Base-by-base conservation (phyloP, 2,888 invertebrate genomes). In the Drosophila mulleri region DNA sequence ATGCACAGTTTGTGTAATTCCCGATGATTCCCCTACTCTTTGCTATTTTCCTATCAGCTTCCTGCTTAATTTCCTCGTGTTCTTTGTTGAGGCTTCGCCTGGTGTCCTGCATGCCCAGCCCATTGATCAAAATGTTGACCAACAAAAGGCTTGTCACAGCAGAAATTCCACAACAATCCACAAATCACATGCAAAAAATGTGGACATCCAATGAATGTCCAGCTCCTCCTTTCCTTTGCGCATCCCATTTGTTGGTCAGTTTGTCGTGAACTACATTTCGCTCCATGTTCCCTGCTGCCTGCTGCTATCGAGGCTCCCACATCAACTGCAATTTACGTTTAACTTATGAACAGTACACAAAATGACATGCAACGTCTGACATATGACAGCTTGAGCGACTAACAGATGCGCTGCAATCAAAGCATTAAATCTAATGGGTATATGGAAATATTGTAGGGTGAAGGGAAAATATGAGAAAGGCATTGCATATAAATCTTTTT, bases 281-380 rank as follows among this genome's bases (percentile, higher is more conserved):
- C 12, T 29, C 44, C 12, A 11, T 35, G 7, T 3, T 3, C 35
- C 35, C 35, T 16, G 42, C 18, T 18, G 42, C 42, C n/a, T 39
- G 62, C 35, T 67, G 58, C 44, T 73, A 77, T 68, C 80, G 67
- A 69, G 75, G 61, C 62, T 54, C 59, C 56, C 60, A 68, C 72
- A 70, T 82, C 73, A 76, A 76, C 75, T 73, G 41, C 80, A 88
- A 88, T 88, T 85, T 85, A 69, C 65, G 78, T 74, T 82, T 67
- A 84, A 84, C 78, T 84, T 75, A 82, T 86, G 70, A 75, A 70
- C 65, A 57, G 67, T 29, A 35, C 37, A 68, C 57, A 62, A 47
- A 39, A 45, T 50, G 41, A 58, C 64, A 61, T 54, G 65, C 56
- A 52, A 66, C n/a, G 11, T 26, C 23, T 35, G 23, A 12, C 32